Evolutionary conservation across 2,113 vertebrate genomes (phyloP), one percentile per base, ranked within the genome.

Genomic region (Neopipo cinnamomea): DNA sequence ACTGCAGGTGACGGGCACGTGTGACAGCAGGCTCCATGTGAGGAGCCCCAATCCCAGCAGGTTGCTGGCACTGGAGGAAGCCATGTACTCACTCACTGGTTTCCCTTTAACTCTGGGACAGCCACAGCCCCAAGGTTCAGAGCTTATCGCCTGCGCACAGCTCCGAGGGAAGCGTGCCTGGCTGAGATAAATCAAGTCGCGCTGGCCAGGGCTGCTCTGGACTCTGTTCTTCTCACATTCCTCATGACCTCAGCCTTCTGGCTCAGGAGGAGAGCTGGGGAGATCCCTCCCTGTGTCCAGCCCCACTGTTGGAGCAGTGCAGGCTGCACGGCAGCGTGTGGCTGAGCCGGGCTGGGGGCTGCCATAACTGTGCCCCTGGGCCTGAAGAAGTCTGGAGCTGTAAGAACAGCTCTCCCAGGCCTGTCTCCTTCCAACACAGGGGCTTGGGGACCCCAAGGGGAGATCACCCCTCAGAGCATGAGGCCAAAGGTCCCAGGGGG

Each of bases 191-290:
- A 96, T 95, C 92, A 91, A 92, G 76, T 44, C 2, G 22, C 1
- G 0, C 87, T 92, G 93, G 95, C 95, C 87, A 56, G 85, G 39
- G 83, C 92, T 89, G 83, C 79, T 94, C 96, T 96, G 96, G 88
- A 68, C 90, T 88, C 92, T 82, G 90, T 96, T 93, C 93, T 83
- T 91, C 95, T 96, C 94, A 47, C 90, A 90, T 96, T 96, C 94
- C 92, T 94, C 72, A 93, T 96, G 92, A 95, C 93, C 91, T 95
- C 90, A 95, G 76, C 89, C 6, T 92, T 95, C 70, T 92, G 92
- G 96, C 96, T 84, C 6, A 2, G 67, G 61, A 90, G 59, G 39
- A 89, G 50, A 85, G 72, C 24, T 0, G 14, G 27, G 47, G 63
- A 82, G 93, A 79, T 5, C 63, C 59, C 31, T 93, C 88, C 19